Evolutionary conservation across 1,140 invertebrate genomes (phyloP).

Genomic region (Eriocheir sinensis): DNA sequence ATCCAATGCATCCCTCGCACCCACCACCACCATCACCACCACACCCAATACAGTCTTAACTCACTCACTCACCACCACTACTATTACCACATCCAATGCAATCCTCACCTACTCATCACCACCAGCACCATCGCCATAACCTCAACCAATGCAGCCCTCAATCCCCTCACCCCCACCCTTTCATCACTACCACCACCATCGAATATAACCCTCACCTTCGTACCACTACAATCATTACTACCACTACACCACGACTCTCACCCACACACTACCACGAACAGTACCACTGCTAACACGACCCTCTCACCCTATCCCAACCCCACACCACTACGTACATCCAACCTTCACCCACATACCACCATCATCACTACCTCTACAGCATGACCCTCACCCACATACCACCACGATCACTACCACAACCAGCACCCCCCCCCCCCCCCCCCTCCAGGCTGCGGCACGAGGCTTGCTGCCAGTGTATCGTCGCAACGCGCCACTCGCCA

Average conservation of each 20-base stretch:
- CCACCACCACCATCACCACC: neutral
- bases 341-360: too few relatives aligned
- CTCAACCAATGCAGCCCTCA: neutral
- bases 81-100: too few relatives aligned
- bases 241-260: neutral
- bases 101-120: neutral
- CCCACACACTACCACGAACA: neutral
- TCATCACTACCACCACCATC: neutral
- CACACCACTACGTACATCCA: too few relatives aligned
- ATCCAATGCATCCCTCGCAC: neutral
- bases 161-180: neutral
- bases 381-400: too few relatives aligned
- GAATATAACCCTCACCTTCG: too few relatives aligned
- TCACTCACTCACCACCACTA: neutral
- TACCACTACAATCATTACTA: too few relatives aligned
- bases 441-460: neutral
- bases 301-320: too few relatives aligned
- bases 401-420: neutral
- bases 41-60: neutral
- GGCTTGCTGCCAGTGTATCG: neutral
- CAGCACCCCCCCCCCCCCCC: neutral
- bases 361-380: neutral
- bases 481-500: constrained; percentile 18
- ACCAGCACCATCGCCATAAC: neutral
- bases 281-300: too few relatives aligned